These are phyloP conservation scores for Microchirus variegatus DNA, from an alignment of 2,797 vertebrate species.

Conservation along the genomic window DNA sequence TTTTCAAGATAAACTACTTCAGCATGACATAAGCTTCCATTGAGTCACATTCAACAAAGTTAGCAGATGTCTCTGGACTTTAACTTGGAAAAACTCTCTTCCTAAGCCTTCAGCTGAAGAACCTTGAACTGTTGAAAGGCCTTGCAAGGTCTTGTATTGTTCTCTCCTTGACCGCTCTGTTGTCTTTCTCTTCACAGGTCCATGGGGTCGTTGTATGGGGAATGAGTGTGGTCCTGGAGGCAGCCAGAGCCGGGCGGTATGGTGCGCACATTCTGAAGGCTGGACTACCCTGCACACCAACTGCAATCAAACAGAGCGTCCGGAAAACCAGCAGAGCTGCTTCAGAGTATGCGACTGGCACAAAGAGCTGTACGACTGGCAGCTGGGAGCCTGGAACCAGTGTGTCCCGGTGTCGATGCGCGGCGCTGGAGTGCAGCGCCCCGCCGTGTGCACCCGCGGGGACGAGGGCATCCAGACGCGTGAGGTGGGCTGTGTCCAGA, in stretches of 20 bases:
- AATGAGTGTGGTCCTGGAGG: conserved; percentile 95
- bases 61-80: too few relatives aligned
- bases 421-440: conserved; percentile 64
- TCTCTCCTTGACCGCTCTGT: conserved; percentile 12
- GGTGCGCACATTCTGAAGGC: conserved; percentile 95
- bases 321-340: conserved; percentile 92
- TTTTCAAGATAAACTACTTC: background rate
- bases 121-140: too few relatives aligned
- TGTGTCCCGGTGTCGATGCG: conserved; percentile 89
- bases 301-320: conserved; percentile 86
- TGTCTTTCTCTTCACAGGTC: conserved; percentile 79
- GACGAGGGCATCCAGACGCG: conserved; percentile 95
- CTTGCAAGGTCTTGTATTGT: background rate
- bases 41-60: background rate
- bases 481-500: conserved; percentile 91
- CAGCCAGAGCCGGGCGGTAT: conserved; percentile 92
- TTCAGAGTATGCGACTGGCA: conserved; percentile 97
- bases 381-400: conserved; percentile 90
- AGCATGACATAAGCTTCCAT: background rate
- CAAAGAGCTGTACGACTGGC: conserved; percentile 95
- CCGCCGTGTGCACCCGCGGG: conserved; percentile 85
- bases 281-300: conserved; percentile 96
- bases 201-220: conserved; percentile 97
- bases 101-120: too few relatives aligned
- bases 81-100: too few relatives aligned